A percentile compares a stretch with the other conserved stretches of the same genome.
These are phyloP conservation scores for Diaprepes abbreviatus DNA, from an alignment of 2,888 invertebrate genomes.

Conservation along the genomic window DNA sequence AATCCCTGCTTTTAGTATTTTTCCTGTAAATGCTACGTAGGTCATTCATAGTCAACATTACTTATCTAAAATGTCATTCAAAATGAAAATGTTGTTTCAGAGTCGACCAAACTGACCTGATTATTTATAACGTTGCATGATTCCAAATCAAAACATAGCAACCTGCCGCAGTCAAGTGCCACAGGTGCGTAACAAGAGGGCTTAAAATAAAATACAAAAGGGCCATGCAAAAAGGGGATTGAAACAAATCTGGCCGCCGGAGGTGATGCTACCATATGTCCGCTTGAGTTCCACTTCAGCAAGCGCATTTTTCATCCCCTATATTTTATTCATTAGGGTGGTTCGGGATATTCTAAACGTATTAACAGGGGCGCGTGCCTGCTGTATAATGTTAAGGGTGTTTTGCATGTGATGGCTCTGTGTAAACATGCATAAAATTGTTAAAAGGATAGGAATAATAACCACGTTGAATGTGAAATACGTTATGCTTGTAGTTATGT, in stretches of 20 bases:
- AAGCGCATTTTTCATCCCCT: conserved; percentile 59
- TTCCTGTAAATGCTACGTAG: too few relatives aligned
- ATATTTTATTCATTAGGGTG: conserved; percentile 45
- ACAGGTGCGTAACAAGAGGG: conserved; percentile 40
- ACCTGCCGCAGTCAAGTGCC: conserved; percentile 36
- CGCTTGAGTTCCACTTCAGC: conserved; percentile 57
- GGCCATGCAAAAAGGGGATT: neutral
- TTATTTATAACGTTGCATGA: too few relatives aligned
- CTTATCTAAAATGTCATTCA: too few relatives aligned
- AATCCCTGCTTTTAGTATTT: too few relatives aligned
- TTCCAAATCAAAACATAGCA: conserved; percentile 15
- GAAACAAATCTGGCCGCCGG: conserved; percentile 42
- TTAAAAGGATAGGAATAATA: too few relatives aligned
- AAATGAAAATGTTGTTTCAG: too few relatives aligned
- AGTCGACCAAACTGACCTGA: too few relatives aligned
- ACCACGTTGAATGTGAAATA: conserved; percentile 4
- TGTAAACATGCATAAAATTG: conserved; percentile 17
- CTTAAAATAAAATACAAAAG: conserved; percentile 1
- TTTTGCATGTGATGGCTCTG: conserved; percentile 1
- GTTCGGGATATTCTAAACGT: conserved; percentile 39
- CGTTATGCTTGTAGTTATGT: too few relatives aligned
- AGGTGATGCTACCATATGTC: conserved; percentile 62
- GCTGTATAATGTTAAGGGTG: conserved; percentile 7
- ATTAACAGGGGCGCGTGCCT: conserved; percentile 28
- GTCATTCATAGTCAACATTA: too few relatives aligned